Conservation (phyloP, 2,888 invertebrate species). For the Tenthredo mesomela region DNA sequence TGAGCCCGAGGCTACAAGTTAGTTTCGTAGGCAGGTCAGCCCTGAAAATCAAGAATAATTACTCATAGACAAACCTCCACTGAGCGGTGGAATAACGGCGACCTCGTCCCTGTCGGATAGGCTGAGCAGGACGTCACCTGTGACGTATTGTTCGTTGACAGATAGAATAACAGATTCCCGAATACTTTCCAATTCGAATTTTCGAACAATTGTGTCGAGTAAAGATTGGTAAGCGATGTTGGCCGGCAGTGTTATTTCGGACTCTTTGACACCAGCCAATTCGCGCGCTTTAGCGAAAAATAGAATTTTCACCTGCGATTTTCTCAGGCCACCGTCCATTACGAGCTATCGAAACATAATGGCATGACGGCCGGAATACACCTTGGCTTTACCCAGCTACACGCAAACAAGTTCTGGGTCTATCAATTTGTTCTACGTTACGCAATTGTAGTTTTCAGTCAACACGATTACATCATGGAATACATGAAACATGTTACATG, state of each 20-base stretch:
- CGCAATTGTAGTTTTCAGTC: neutral
- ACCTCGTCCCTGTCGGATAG: slow-evolving; percentile 88
- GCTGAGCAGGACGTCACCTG: slow-evolving; percentile 79
- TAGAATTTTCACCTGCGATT: slow-evolving; percentile 83
- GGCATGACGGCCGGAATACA: slow-evolving; percentile 18
- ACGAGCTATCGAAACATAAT: slow-evolving; percentile 48
- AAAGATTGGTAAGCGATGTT: slow-evolving; percentile 81
- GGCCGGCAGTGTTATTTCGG: slow-evolving; percentile 79
- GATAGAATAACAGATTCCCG: slow-evolving; percentile 88
- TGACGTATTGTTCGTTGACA: slow-evolving; percentile 89
- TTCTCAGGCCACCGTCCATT: slow-evolving; percentile 56
- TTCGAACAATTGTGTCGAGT: slow-evolving; percentile 81
- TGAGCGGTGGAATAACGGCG: slow-evolving; percentile 96
- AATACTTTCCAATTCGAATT: slow-evolving; percentile 85
- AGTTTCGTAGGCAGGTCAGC: neutral
- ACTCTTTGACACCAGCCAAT: slow-evolving; percentile 84
- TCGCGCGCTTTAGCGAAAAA: slow-evolving; percentile 96
- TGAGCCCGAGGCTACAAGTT: neutral
- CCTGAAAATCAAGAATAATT: neutral
- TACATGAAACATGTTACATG: neutral
- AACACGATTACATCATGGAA: neutral
- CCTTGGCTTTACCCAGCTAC: slow-evolving; percentile 23
- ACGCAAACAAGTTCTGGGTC: neutral
- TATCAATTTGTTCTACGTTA: slow-evolving; percentile 28
- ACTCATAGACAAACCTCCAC: slow-evolving; percentile 86